A percentile compares a stretch with the other conserved stretches of the same genome.
Conservation (phyloP, 1,140 invertebrate species). For the Euura lappo region DNA sequence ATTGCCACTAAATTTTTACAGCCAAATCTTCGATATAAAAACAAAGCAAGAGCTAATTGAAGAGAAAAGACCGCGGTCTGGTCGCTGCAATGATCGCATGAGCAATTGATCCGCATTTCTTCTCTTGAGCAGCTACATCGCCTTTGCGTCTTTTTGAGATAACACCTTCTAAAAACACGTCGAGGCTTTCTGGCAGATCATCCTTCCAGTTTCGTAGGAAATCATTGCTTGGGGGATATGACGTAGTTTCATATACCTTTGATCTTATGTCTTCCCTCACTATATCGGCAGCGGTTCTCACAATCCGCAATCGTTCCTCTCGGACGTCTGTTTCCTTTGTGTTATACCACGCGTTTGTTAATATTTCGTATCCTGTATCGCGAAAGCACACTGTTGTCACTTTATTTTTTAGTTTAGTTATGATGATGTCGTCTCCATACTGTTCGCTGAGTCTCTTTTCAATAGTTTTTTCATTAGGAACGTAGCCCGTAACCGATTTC, state of each 20-base stretch:
- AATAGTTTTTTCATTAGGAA: conserved; percentile 47
- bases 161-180: conserved; percentile 16
- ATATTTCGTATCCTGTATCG: conserved; percentile 29
- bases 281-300: conserved; percentile 34
- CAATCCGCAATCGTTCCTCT: conserved; percentile 31
- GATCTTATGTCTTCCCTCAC: conserved; percentile 37
- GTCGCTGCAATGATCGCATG: conserved; percentile 28
- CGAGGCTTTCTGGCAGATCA: conserved; percentile 18
- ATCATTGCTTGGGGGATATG: conserved; percentile 28
- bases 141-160: conserved; percentile 20
- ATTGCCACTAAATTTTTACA: conserved; percentile 31
- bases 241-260: conserved; percentile 19
- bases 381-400: conserved; percentile 36
- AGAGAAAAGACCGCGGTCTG: conserved; percentile 28
- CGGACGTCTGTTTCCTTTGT: conserved; percentile 16
- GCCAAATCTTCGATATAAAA: conserved; percentile 32
- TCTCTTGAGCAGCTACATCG: conserved; percentile 4
- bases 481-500: conserved; percentile 38
- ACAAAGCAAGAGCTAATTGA: conserved; percentile 20
- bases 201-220: conserved; percentile 24
- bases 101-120: conserved; percentile 23
- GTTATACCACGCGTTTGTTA: conserved; percentile 31
- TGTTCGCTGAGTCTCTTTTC: conserved; percentile 44
- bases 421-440: conserved; percentile 46
- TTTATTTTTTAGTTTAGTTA: conserved; percentile 42